Conservation (phyloP, 1,140 invertebrate genomes). For the Pemphigus obesinymphae region DNA sequence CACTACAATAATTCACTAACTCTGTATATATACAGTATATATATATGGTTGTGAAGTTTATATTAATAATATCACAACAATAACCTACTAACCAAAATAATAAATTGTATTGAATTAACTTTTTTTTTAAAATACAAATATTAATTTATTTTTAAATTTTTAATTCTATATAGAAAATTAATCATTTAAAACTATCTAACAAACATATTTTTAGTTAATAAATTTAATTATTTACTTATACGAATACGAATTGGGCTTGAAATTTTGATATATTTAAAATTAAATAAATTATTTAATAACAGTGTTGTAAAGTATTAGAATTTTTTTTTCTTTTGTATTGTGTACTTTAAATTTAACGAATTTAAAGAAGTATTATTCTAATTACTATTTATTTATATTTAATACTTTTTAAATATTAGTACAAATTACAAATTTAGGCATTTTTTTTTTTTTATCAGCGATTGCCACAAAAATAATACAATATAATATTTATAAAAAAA, state of each 20-base stretch:
- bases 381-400: no score
- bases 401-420: no score
- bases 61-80: slow-evolving; percentile 1
- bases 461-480: no score
- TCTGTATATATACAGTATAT: neutral
- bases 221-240: neutral
- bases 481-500: no score
- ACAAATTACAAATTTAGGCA: no score
- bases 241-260: neutral
- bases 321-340: no score
- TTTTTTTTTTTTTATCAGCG: no score
- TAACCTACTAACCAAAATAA: slow-evolving; percentile 4
- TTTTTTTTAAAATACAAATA: neutral
- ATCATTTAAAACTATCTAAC: neutral
- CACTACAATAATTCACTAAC: neutral
- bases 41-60: neutral
- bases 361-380: no score
- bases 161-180: neutral
- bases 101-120: neutral
- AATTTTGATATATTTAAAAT: neutral
- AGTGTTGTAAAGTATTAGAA: no score
- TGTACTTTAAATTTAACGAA: no score
- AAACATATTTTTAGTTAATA: neutral
- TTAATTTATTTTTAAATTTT: neutral
- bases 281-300: neutral